Percentiles rank a stretch among this genome's conserved stretches.
phyloP scores from a whole-genome alignment of 1,140 invertebrate species.

The Colletes latitarsis region DNA sequence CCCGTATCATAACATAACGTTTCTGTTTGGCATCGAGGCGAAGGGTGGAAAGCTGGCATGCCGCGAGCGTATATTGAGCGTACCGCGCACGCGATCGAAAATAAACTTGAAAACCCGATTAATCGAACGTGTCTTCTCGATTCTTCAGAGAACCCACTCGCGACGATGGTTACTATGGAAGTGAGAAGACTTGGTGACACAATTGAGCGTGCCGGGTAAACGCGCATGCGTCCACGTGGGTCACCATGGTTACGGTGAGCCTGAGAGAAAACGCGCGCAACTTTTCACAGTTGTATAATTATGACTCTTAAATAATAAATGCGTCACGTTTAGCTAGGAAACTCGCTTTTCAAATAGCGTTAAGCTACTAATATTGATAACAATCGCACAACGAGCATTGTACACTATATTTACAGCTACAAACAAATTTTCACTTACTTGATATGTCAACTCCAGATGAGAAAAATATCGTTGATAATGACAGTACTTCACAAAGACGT shows the following conservation, averaged over 20 bases:
- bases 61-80: background rate
- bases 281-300: background rate
- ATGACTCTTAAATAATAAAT: constrained; percentile 1
- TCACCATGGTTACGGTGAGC: constrained; percentile 29
- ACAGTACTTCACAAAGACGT: constrained; percentile 31
- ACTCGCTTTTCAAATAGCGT: background rate
- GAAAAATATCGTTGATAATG: constrained; percentile 36
- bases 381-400: no score
- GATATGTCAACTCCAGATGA: constrained; percentile 18
- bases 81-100: background rate
- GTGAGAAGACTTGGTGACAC: background rate
- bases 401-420: background rate
- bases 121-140: background rate
- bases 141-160: no score
- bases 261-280: constrained; percentile 4
- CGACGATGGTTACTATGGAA: background rate
- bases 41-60: background rate
- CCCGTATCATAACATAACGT: constrained; percentile 9
- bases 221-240: constrained; percentile 37
- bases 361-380: background rate
- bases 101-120: constrained; percentile 2
- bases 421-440: constrained; percentile 21
- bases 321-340: background rate
- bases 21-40: constrained; percentile 19
- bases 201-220: background rate